Evolutionary conservation across 2,113 vertebrate species (phyloP), one percentile per base, ranked within the genome.

Genomic region (Antigone vipio): DNA sequence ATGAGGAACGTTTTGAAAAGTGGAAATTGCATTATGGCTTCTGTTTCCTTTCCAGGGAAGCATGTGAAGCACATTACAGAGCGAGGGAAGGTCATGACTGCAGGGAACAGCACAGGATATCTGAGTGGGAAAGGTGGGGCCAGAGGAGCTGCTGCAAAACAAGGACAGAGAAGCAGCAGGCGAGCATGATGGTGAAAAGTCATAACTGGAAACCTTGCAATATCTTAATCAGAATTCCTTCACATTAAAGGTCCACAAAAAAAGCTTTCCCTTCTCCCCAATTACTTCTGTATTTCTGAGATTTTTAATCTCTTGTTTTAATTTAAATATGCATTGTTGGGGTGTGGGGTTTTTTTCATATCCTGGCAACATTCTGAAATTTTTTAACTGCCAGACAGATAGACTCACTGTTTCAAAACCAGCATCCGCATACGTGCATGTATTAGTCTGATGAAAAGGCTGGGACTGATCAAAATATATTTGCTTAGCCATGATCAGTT

Each of bases 31-130:
- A 53, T 94, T 89, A 63, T 27, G 45, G 44, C 24, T 92, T 92
- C 50, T 77, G 55, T 83, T 94, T 96, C 79, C 66, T 88, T 87
- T 93, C 79, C 79, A 91, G 72, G 75, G 45, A 86, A 92, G 42
- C 85, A 49, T 60, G 74, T 84, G 84, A 86, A 80, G 85, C 59
- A 73, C 35, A 45, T 89, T 80, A 73, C 38, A 78, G 86, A 64
- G 75, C 2, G 1, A 69, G 42, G 73, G 30, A 85, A 88, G 58
- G 92, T 94, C 83, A 72, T 29, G 44, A 72, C 53, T 72, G 40
- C 75, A 38, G 86, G 52, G 71, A 88, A 35, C 83, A 69, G 86
- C 71, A 50, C 53, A 83, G 71, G 83, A 83, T 88, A 59, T 69
- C 55, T 95, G 85, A 79, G 68, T 42, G 72, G 82, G 74, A 83